phyloP scores from a whole-genome alignment of 1,140 invertebrate genomes.

The Homalodisca vitripennis region DNA sequence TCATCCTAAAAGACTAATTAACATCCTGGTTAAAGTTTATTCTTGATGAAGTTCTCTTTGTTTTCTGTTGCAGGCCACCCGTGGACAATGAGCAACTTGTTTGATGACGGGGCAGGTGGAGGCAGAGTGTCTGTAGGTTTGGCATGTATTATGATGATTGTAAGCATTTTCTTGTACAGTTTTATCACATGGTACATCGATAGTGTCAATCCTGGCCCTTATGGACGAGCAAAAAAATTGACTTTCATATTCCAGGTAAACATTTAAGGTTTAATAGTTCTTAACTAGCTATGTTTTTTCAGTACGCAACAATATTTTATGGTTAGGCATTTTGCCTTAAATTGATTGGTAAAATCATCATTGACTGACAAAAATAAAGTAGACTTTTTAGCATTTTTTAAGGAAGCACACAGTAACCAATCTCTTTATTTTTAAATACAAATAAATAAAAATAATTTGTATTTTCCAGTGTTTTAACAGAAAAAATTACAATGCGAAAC shows the following conservation, averaged over 20 bases:
- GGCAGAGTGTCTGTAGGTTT: slow-evolving; percentile 31
- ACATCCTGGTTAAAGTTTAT: background rate
- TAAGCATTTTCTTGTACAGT: slow-evolving; percentile 29
- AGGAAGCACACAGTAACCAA: too few species aligned
- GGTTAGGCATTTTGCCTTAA: too few species aligned
- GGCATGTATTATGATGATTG: slow-evolving; percentile 27
- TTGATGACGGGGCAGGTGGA: slow-evolving; percentile 19
- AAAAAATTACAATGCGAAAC: background rate
- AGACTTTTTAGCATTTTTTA: too few species aligned
- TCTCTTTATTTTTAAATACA: too few species aligned
- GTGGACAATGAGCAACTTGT: slow-evolving; percentile 23
- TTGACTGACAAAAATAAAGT: too few species aligned
- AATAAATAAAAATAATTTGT: too few species aligned
- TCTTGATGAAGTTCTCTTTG: background rate
- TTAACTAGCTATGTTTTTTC: too few species aligned
- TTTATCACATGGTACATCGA: slow-evolving; percentile 37
- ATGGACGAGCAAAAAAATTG: slow-evolving; percentile 37
- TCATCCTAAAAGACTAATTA: background rate
- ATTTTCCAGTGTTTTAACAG: slow-evolving; percentile 25
- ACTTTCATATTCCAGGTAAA: slow-evolving; percentile 35
- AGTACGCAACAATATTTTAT: too few species aligned
- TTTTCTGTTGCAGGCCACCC: background rate
- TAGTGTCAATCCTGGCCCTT: slow-evolving; percentile 37
- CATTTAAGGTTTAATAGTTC: too few species aligned
- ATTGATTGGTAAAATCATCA: too few species aligned